Evolutionary conservation across 2,888 invertebrate genomes (phyloP).

Genomic region (Encarsia formosa): DNA sequence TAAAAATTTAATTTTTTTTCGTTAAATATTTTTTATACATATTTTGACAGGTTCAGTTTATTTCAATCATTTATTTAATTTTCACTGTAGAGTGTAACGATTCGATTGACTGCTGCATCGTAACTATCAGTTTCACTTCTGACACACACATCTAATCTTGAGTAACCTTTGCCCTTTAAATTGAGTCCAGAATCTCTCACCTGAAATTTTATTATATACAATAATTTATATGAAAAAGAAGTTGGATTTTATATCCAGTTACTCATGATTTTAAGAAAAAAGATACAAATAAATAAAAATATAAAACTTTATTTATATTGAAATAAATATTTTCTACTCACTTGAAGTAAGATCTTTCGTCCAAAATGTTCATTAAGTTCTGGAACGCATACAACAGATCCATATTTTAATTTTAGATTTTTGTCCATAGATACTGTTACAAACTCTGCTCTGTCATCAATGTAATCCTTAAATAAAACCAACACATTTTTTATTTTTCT

Average conservation of each 20-base stretch:
- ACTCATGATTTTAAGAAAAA: too few species aligned
- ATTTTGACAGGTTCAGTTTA: too few species aligned
- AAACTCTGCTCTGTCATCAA: conserved; percentile 52
- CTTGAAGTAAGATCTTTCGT: conserved; percentile 51
- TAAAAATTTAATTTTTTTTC: background rate
- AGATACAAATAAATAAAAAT: too few species aligned
- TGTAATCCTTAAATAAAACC: conserved; percentile 49
- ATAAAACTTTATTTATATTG: background rate
- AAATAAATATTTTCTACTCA: too few species aligned
- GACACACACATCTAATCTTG: conserved; percentile 55
- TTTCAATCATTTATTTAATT: too few species aligned
- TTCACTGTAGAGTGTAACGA: conserved; percentile 45
- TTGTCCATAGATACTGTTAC: conserved; percentile 55
- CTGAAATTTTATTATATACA: conserved; percentile 28
- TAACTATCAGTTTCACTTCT: conserved; percentile 55
- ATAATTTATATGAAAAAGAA: too few species aligned
- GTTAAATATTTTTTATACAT: too few species aligned
- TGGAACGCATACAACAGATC: conserved; percentile 53
- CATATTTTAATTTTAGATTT: conserved; percentile 50
- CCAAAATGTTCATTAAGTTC: conserved; percentile 54
- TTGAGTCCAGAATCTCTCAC: conserved; percentile 52
- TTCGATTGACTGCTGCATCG: conserved; percentile 52
- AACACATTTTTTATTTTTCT: background rate
- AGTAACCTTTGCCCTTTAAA: conserved; percentile 46
- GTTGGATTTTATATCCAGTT: too few species aligned